Conservation (phyloP, 1,140 invertebrate genomes). For the Phortica variegata region DNA sequence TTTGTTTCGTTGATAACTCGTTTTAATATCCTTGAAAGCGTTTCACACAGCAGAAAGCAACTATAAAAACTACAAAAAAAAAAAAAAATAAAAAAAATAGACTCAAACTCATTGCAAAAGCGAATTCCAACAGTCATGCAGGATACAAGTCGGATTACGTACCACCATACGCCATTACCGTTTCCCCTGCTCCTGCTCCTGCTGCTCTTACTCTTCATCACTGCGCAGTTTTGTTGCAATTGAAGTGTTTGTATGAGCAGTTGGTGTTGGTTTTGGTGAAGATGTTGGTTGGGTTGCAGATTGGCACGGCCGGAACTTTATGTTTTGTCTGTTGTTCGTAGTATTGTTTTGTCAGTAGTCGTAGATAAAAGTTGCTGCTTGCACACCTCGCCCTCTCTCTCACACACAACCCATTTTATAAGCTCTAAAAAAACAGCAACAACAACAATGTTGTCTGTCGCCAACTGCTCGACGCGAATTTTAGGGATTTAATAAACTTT, state of each 20-base stretch:
- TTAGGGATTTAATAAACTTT: slow-evolving; percentile 36
- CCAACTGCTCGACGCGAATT: slow-evolving; percentile 4
- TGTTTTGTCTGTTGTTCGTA: slow-evolving; percentile 2
- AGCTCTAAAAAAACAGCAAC: slow-evolving; percentile 3
- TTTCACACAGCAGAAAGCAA: too few species aligned
- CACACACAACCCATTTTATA: not conserved
- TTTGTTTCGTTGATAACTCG: slow-evolving; percentile 26
- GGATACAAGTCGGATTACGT: too few species aligned
- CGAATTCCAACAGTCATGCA: too few species aligned
- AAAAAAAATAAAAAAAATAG: too few species aligned
- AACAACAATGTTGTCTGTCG: slow-evolving; percentile 23
- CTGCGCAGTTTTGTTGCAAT: slow-evolving; percentile 4
- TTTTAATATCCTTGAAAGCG: slow-evolving; percentile 34
- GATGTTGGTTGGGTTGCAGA: not conserved
- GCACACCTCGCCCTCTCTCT: not conserved
- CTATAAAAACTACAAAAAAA: too few species aligned
- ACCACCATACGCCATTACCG: too few species aligned
- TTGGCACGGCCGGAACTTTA: too few species aligned
- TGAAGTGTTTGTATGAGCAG: too few species aligned
- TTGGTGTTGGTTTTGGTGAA: too few species aligned
- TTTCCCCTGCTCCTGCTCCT: too few species aligned
- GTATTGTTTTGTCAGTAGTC: slow-evolving; percentile 13
- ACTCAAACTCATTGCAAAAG: too few species aligned
- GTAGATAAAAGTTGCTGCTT: slow-evolving; percentile 7
- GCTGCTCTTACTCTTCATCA: slow-evolving; percentile 4